A percentile compares a stretch with the other conserved stretches of the same genome.
phyloP scores from a whole-genome alignment of 1,140 invertebrate species.

The Trichogramma pretiosum region DNA sequence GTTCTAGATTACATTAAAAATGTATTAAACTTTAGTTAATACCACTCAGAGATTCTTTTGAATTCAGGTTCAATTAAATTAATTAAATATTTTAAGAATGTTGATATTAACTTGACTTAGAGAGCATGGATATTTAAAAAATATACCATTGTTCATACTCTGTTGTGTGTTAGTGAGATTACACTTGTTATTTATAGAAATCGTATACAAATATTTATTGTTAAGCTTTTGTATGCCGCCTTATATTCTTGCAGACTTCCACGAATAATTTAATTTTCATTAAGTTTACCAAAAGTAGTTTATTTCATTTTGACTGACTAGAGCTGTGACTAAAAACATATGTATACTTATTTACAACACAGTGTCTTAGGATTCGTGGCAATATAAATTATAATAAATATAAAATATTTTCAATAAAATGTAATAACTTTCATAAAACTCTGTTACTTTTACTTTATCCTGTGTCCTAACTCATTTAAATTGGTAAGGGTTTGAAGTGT shows the following conservation, averaged over 20 bases:
- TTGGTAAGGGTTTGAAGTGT: too few species aligned
- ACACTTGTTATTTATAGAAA: neutral
- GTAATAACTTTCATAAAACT: constrained; percentile 8
- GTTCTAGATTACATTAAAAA: constrained; percentile 51
- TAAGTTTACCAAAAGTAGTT: neutral
- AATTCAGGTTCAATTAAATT: too few species aligned
- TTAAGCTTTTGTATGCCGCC: too few species aligned
- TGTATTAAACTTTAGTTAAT: constrained; percentile 36
- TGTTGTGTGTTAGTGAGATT: too few species aligned
- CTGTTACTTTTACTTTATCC: neutral
- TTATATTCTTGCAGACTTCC: too few species aligned
- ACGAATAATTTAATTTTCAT: neutral
- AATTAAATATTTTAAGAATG: too few species aligned
- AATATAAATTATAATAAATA: neutral
- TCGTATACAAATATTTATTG: neutral
- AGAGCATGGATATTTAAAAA: too few species aligned
- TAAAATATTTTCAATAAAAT: constrained; percentile 5
- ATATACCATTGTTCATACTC: too few species aligned
- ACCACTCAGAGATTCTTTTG: neutral
- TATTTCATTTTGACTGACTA: constrained; percentile 9
- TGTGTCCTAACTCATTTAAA: too few species aligned
- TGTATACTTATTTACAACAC: too few species aligned
- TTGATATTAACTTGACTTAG: too few species aligned
- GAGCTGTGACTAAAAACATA: constrained; percentile 1
- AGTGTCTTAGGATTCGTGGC: neutral